phyloP scores from a whole-genome alignment of 2,797 vertebrate species.

The Lithobates sylvaticus region DNA sequence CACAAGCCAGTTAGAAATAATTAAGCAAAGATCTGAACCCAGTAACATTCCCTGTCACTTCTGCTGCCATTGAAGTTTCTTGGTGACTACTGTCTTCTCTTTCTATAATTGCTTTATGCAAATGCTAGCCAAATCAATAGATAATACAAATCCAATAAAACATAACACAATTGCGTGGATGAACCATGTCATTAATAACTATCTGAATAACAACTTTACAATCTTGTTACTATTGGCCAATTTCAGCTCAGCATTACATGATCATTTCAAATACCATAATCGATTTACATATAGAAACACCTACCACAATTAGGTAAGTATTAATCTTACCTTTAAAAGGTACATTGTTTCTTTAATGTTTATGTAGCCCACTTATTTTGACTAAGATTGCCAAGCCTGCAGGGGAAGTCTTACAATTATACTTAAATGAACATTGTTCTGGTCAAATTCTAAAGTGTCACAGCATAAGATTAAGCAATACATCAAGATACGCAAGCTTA shows the following conservation, averaged over 20 bases:
- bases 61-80: conserved; percentile 25
- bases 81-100: conserved; percentile 29
- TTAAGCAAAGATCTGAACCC: conserved; percentile 26
- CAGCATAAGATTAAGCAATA: no score
- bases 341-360: background rate
- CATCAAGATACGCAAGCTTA: no score
- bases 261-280: background rate
- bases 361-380: background rate
- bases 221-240: background rate
- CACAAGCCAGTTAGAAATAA: conserved; percentile 50
- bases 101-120: conserved; percentile 60
- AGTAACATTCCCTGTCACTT: conserved; percentile 46
- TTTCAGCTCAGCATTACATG: background rate
- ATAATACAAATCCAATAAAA: conserved; percentile 52
- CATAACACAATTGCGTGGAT: conserved; percentile 43
- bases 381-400: no score
- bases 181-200: conserved; percentile 10
- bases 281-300: background rate
- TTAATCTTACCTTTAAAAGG: background rate
- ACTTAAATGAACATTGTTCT: no score
- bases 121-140: conserved; percentile 50
- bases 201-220: background rate
- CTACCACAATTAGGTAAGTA: background rate
- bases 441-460: no score
- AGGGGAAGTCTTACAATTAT: no score